phyloP scores from a whole-genome alignment of 2,797 vertebrate genomes.

The Eleutherodactylus coqui region DNA sequence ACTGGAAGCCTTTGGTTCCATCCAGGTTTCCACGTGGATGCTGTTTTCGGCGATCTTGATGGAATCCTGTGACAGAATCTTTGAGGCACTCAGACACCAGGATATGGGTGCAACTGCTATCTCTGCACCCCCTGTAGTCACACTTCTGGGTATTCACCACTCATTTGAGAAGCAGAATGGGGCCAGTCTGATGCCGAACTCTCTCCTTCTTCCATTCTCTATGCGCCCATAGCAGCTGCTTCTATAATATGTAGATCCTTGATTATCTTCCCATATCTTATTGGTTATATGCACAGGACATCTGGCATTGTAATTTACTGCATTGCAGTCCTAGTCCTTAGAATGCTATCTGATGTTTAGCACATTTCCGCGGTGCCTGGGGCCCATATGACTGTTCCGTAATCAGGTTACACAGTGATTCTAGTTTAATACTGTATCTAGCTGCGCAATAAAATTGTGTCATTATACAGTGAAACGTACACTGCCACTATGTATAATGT shows the following conservation, averaged over 20 bases:
- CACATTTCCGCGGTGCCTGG: neutral
- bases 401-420: conserved; percentile 22
- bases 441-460: conserved; percentile 51
- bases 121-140: neutral
- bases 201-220: neutral
- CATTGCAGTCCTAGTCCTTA: neutral
- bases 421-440: conserved; percentile 47
- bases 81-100: too few relatives aligned
- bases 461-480: conserved; percentile 25
- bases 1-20: too few relatives aligned
- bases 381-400: neutral
- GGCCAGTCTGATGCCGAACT: neutral
- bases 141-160: neutral
- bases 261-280: neutral
- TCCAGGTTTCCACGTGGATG: too few relatives aligned
- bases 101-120: neutral
- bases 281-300: neutral
- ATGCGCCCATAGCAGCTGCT: neutral
- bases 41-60: too few relatives aligned
- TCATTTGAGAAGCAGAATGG: too few relatives aligned
- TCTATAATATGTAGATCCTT: neutral
- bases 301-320: neutral
- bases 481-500: neutral
- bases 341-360: neutral
- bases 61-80: too few relatives aligned